Conservation (phyloP, 1,140 invertebrate genomes). For the Aphaenogaster floridana region DNA sequence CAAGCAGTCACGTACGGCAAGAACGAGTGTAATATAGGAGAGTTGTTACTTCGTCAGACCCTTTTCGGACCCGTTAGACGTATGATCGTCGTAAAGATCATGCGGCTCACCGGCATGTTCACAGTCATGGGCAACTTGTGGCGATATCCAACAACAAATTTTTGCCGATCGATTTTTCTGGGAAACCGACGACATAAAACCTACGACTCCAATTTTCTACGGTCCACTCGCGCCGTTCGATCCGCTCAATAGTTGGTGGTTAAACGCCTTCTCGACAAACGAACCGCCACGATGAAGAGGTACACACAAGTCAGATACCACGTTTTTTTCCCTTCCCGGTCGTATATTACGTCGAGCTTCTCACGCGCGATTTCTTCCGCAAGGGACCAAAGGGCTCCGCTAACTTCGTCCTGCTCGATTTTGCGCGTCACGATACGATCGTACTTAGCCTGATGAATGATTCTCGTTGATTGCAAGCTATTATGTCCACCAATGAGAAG, state of each 20-base stretch:
- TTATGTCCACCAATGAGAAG: conserved; percentile 24
- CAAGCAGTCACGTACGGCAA: background rate
- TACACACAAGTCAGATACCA: background rate
- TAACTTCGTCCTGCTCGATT: conserved; percentile 16
- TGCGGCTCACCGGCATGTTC: conserved; percentile 52
- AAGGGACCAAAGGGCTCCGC: background rate
- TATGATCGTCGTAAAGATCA: conserved; percentile 43
- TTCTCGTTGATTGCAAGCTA: conserved; percentile 48
- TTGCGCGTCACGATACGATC: conserved; percentile 14
- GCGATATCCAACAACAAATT: conserved; percentile 45
- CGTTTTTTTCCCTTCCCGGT: background rate
- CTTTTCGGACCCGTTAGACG: background rate
- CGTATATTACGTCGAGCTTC: background rate
- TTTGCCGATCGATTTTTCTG: conserved; percentile 38
- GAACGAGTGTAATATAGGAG: background rate
- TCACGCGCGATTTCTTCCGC: conserved; percentile 1
- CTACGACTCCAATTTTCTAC: background rate
- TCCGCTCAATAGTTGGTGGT: background rate
- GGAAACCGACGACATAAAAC: background rate
- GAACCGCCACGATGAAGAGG: background rate
- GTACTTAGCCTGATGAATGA: conserved; percentile 52
- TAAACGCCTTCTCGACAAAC: conserved; percentile 5
- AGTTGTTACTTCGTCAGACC: background rate
- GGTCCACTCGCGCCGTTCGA: background rate
- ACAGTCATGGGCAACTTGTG: conserved; percentile 58